These are phyloP conservation scores for Temnopleurus reevesii DNA, from an alignment of 53 echinoderm and acorn worm genomes.

Conservation along the genomic window DNA sequence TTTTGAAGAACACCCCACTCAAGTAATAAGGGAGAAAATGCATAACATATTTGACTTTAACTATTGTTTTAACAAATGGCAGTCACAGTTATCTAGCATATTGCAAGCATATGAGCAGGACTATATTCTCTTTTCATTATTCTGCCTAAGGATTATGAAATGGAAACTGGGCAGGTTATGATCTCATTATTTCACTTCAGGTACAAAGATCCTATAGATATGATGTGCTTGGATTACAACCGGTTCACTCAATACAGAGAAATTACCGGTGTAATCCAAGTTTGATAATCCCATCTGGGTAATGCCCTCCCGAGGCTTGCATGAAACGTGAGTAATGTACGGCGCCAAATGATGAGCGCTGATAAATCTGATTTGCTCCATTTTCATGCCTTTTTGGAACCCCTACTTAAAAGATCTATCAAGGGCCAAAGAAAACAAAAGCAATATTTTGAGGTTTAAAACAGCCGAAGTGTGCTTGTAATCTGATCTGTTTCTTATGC, in stretches of 20 bases:
- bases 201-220: slow-evolving; percentile 1
- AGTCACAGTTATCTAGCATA: no score
- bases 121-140: background rate
- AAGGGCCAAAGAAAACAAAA: background rate
- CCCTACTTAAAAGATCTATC: background rate
- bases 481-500: background rate
- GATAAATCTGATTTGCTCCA: slow-evolving; percentile 28
- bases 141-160: background rate
- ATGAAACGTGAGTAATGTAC: slow-evolving; percentile 10
- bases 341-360: slow-evolving; percentile 17
- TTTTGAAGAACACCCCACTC: no score
- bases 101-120: no score
- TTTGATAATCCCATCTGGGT: slow-evolving; percentile 12
- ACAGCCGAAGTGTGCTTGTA: background rate
- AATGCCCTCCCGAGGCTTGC: slow-evolving; percentile 3
- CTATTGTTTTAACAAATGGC: no score
- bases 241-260: background rate
- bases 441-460: background rate
- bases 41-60: no score
- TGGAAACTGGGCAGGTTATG: background rate
- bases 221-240: background rate
- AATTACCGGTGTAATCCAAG: background rate
- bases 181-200: background rate
- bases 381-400: background rate
- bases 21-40: no score